phyloP scores from a whole-genome alignment of 2,113 vertebrate genomes.

The Delphinus delphis region DNA sequence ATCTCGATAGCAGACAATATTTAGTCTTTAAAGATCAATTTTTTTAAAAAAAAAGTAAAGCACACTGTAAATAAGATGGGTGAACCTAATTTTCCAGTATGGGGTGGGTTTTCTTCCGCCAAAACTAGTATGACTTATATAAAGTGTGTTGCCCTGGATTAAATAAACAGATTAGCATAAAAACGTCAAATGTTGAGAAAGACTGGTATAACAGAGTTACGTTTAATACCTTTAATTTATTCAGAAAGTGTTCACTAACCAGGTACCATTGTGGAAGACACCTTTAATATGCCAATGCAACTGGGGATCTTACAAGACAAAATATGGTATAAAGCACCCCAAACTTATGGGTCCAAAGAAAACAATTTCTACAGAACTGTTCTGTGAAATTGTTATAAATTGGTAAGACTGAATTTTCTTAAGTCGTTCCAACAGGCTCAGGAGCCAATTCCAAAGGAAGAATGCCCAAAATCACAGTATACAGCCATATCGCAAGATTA shows the following conservation, averaged over 20 bases:
- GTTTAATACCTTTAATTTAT: constrained; percentile 10
- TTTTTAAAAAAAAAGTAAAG: neutral
- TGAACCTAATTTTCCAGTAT: neutral
- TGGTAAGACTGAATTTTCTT: constrained; percentile 1
- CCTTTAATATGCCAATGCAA: neutral
- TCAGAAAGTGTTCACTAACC: neutral
- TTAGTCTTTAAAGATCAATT: neutral
- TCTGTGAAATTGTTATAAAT: constrained; percentile 25
- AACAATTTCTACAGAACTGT: neutral
- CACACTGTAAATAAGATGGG: neutral
- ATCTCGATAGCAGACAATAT: neutral
- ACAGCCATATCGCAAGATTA: neutral
- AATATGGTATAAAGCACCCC: neutral
- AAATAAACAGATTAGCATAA: neutral
- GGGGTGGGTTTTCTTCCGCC: neutral
- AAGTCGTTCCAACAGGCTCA: neutral
- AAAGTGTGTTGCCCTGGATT: neutral
- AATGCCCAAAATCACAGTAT: constrained; percentile 16
- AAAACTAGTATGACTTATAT: neutral
- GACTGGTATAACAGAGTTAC: neutral
- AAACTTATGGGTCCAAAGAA: neutral
- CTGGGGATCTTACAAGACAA: neutral
- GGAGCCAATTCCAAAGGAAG: constrained; percentile 21
- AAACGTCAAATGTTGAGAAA: neutral
- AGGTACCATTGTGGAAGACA: neutral